These are phyloP conservation scores for Apostichopus californicus DNA, from an alignment of 35 echinoderm and acorn worm genomes.

Conservation along the genomic window DNA sequence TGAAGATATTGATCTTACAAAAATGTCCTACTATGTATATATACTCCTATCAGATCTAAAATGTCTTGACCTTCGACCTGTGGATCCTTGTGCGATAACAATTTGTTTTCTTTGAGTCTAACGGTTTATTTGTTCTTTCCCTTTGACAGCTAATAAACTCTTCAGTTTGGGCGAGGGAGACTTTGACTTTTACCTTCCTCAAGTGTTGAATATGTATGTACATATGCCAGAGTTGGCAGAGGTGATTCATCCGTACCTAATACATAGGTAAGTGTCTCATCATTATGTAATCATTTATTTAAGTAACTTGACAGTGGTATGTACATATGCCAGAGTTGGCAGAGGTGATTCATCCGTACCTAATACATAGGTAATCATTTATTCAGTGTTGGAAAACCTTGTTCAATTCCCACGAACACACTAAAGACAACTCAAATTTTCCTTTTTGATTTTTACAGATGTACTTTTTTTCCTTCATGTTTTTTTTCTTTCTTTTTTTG, in stretches of 20 bases:
- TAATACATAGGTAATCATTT: slow-evolving; percentile 79
- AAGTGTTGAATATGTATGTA: slow-evolving; percentile 97
- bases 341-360: slow-evolving; percentile 85
- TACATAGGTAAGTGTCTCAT: slow-evolving; percentile 76
- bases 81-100: neutral
- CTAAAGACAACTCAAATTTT: too few species aligned
- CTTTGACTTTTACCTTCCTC: slow-evolving; percentile 98
- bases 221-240: slow-evolving; percentile 93
- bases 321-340: slow-evolving; percentile 89
- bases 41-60: too few species aligned
- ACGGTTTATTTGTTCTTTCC: neutral
- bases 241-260: slow-evolving; percentile 83
- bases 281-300: too few species aligned
- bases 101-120: neutral
- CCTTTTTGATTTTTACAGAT: too few species aligned
- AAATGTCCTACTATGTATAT: too few species aligned
- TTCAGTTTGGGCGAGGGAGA: slow-evolving; percentile 82
- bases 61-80: too few species aligned
- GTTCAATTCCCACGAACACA: too few species aligned
- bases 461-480: too few species aligned
- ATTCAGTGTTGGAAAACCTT: too few species aligned
- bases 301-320: slow-evolving; percentile 7
- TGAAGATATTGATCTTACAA: too few species aligned
- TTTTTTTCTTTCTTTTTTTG: too few species aligned
- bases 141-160: slow-evolving; percentile 86